Conservation (phyloP, 1,140 invertebrate species). For the Ctenoplectra terminalis region DNA sequence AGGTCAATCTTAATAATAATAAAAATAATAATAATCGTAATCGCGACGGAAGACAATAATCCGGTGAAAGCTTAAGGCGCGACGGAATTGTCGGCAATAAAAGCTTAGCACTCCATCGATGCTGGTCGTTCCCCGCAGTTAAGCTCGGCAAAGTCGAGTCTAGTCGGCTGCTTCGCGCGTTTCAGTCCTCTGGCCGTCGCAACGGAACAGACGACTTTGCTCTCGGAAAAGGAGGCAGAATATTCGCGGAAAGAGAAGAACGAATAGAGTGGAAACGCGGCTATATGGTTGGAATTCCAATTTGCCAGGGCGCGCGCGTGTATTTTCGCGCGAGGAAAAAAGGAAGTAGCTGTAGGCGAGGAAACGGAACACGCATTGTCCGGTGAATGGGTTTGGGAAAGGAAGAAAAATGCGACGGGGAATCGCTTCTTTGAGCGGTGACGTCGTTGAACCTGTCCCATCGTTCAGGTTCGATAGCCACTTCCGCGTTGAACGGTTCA, state of each 20-base stretch:
- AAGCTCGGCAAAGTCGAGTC: conserved; percentile 4
- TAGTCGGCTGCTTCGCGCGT: not conserved
- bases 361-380: not conserved
- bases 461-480: not conserved
- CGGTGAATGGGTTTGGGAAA: not conserved
- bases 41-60: conserved; percentile 9
- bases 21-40: conserved; percentile 4
- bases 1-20: conserved; percentile 18
- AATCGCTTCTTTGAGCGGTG: not conserved
- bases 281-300: conserved; percentile 47
- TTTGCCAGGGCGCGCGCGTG: conserved; percentile 12
- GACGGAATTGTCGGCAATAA: conserved; percentile 9
- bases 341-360: not conserved
- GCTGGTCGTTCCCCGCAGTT: conserved; percentile 2
- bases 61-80: not conserved
- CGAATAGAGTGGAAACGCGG: conserved; percentile 34
- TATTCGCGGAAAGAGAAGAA: conserved; percentile 14
- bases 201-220: not conserved
- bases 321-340: conserved; percentile 5
- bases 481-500: not conserved
- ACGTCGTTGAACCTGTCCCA: not conserved
- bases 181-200: not conserved
- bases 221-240: not conserved
- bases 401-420: not conserved
- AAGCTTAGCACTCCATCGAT: conserved; percentile 30